Evolutionary conservation across 2,888 invertebrate genomes (phyloP).

Genomic region (Chaetogeoica ovagalla): DNA sequence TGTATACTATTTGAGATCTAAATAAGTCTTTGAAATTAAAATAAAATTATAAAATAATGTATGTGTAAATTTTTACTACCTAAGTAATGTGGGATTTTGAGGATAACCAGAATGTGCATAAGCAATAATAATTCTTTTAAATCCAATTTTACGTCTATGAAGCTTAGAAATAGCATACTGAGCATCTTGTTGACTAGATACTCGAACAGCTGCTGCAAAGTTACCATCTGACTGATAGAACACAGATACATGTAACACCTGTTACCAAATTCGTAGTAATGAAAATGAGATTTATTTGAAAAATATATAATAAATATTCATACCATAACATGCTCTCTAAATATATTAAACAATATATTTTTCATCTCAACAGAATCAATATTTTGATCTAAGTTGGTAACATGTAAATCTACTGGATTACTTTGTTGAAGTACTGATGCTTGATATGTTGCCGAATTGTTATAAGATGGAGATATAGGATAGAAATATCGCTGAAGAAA

Average conservation of each 20-base stretch:
- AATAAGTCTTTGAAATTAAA: slow-evolving; percentile 3
- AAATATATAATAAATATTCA: slow-evolving; percentile 11
- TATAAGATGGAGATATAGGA: slow-evolving; percentile 52
- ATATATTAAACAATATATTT: slow-evolving; percentile 66
- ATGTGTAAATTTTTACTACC: slow-evolving; percentile 54
- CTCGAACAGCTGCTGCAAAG: slow-evolving; percentile 71
- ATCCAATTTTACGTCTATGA: slow-evolving; percentile 80
- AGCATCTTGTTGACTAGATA: slow-evolving; percentile 71
- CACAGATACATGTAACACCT: slow-evolving; percentile 68
- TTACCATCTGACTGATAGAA: slow-evolving; percentile 70
- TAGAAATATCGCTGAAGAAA: slow-evolving; percentile 54
- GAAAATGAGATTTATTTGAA: background rate
- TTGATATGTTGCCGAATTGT: slow-evolving; percentile 43
- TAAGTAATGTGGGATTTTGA: slow-evolving; percentile 65
- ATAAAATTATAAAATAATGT: slow-evolving; percentile 5
- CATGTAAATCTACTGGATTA: slow-evolving; percentile 64
- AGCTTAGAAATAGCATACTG: slow-evolving; percentile 75
- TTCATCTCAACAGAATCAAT: slow-evolving; percentile 70
- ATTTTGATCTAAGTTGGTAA: slow-evolving; percentile 73
- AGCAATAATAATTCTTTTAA: slow-evolving; percentile 77
- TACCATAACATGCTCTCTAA: slow-evolving; percentile 62
- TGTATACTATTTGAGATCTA: slow-evolving; percentile 61
- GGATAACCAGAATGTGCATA: slow-evolving; percentile 69
- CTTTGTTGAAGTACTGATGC: slow-evolving; percentile 30
- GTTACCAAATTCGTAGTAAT: background rate